These are phyloP conservation scores for Machimus atricapillus DNA, from an alignment of 2,888 invertebrate species.

Conservation along the genomic window DNA sequence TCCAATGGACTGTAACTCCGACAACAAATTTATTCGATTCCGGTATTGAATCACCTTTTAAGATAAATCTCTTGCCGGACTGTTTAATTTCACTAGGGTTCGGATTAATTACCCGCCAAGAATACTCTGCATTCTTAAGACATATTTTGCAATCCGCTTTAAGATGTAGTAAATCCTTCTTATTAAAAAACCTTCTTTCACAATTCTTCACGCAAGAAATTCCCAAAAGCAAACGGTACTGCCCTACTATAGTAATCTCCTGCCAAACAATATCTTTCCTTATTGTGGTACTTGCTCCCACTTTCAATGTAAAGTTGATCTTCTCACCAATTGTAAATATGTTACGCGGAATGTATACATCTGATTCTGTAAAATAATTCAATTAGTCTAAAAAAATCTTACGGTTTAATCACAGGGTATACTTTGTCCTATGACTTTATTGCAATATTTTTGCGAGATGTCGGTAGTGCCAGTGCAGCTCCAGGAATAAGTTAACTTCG, in stretches of 20 bases:
- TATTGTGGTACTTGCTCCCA: background rate
- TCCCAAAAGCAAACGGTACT: background rate
- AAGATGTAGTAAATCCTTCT: slow-evolving; percentile 26
- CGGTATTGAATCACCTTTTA: background rate
- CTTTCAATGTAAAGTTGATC: slow-evolving; percentile 27
- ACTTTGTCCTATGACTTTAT: slow-evolving; percentile 32
- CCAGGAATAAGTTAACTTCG: slow-evolving; percentile 41
- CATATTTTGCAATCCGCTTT: slow-evolving; percentile 34
- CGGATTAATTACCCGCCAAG: background rate
- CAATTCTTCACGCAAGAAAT: slow-evolving; percentile 44
- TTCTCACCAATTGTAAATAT: background rate
- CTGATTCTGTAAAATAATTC: background rate
- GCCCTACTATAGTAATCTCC: slow-evolving; percentile 9
- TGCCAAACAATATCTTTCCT: background rate
- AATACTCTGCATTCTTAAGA: background rate
- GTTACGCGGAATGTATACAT: slow-evolving; percentile 8
- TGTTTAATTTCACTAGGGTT: background rate
- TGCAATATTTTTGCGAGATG: slow-evolving; percentile 21
- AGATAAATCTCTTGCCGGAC: slow-evolving; percentile 4
- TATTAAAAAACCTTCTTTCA: background rate
- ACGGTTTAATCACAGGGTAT: background rate
- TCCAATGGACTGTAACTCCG: background rate
- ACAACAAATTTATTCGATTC: background rate
- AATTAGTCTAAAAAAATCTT: background rate
- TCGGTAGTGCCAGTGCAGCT: slow-evolving; percentile 1